Percentiles rank a stretch among this genome's conserved stretches.
Conservation (phyloP, 1,140 invertebrate species). For the Ctenoplectra terminalis region DNA sequence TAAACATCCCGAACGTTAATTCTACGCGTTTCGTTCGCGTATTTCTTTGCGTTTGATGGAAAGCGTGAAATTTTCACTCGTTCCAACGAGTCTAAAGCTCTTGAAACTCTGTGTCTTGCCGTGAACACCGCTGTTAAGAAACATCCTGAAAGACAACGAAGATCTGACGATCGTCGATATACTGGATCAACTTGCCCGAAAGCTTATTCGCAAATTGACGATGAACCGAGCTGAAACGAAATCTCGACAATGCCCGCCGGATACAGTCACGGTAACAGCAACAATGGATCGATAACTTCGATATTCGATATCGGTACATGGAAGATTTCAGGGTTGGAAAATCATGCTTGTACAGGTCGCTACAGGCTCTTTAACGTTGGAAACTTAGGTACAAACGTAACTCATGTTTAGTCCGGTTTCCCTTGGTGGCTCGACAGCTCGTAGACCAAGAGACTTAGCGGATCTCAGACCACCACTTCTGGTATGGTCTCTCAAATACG, state of each 20-base stretch:
- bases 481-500: slow-evolving; percentile 28
- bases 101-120: neutral
- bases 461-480: slow-evolving; percentile 18
- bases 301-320: slow-evolving; percentile 43
- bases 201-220: slow-evolving; percentile 27
- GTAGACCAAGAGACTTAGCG: slow-evolving; percentile 39
- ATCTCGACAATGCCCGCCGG: slow-evolving; percentile 72
- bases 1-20: slow-evolving; percentile 62
- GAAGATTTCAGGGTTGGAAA: slow-evolving; percentile 40
- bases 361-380: slow-evolving; percentile 75
- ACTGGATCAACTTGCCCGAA: slow-evolving; percentile 4
- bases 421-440: slow-evolving; percentile 16
- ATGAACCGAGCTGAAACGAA: slow-evolving; percentile 60
- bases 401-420: slow-evolving; percentile 77
- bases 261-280: slow-evolving; percentile 36
- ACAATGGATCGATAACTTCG: slow-evolving; percentile 47
- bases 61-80: slow-evolving; percentile 35
- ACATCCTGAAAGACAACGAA: neutral
- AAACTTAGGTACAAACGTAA: slow-evolving; percentile 79
- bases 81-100: neutral
- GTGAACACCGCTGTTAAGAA: neutral
- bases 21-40: slow-evolving; percentile 47
- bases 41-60: slow-evolving; percentile 48
- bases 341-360: slow-evolving; percentile 13
- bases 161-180: neutral